Evolutionary conservation across 2,888 invertebrate genomes (phyloP), one percentile per base, ranked within the genome.

Genomic region (Liopterus haemorrhoidalis): DNA sequence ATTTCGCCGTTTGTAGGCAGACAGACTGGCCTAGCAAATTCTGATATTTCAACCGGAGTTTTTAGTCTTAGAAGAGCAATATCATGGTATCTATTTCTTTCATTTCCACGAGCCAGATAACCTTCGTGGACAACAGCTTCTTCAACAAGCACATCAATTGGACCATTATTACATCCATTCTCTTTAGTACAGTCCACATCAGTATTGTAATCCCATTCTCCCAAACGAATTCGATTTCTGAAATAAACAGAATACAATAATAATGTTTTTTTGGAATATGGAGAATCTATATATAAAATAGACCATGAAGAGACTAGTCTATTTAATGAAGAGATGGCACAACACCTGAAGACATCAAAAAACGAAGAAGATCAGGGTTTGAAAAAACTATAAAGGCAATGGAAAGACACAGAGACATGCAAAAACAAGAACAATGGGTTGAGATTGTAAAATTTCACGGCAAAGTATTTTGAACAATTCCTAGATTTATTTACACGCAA

Each of bases 21-120:
- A 14, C 43, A 43, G 5, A 43, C 22, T 6, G 43, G 30, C 11
- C 16, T 12, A 4, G 37, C 43, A 36, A 19, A 36, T 16, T 16
- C 43, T 43, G 43, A 32, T 16, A 8, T 15, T 22, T 6, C 11
- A 37, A 19, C 25, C 12, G 12, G 5, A 5, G 11, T 21, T 18
- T 8, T 5, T 27, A 37, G 20, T 20, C 25, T 18, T 14, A 41
- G 2, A 14, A 46, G 42, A 15, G 64, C 68, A 39, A 68, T 66
- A 45, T 68, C 68, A 43, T 64, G 41, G 22, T 57, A 56, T 48
- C 61, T 53, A 20, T 47, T 46, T 9, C 19, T 41, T 15, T 35
- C 15, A 30, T 60, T 50, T 4, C 36, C 35, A 35, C 50, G 53
- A 16, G 48, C 49, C 9, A 55, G 56, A 18, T 65, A 65, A 21